These are phyloP conservation scores for Rhyacichthys aspro DNA, from an alignment of 2,797 vertebrate genomes.

Conservation along the genomic window DNA sequence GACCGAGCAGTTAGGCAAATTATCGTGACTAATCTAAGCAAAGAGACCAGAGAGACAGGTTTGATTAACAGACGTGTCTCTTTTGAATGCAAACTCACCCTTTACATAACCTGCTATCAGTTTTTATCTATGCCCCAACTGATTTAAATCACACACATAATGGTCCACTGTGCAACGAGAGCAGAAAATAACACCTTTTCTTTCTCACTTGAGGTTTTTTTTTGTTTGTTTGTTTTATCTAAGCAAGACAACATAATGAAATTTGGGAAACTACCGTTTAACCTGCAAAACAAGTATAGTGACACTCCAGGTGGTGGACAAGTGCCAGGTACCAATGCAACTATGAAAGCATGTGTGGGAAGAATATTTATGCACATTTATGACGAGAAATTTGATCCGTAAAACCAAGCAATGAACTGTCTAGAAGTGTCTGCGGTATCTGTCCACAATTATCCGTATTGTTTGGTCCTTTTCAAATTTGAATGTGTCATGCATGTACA, in stretches of 20 bases:
- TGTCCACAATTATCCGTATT: slow-evolving; percentile 44
- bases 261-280: slow-evolving; percentile 44
- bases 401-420: slow-evolving; percentile 15
- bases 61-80: slow-evolving; percentile 59
- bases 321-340: slow-evolving; percentile 13
- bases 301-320: neutral
- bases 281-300: slow-evolving; percentile 52
- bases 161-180: neutral
- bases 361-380: neutral
- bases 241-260: neutral
- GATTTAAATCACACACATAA: slow-evolving; percentile 28
- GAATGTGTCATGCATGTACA: slow-evolving; percentile 53
- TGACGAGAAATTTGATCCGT: slow-evolving; percentile 29
- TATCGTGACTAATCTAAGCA: slow-evolving; percentile 42
- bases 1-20: slow-evolving; percentile 75
- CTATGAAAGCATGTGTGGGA: slow-evolving; percentile 41
- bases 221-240: neutral
- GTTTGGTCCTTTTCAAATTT: slow-evolving; percentile 63
- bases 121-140: slow-evolving; percentile 1
- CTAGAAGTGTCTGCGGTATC: slow-evolving; percentile 1
- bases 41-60: slow-evolving; percentile 23
- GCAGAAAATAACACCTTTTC: neutral
- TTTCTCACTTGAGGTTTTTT: neutral
- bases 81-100: slow-evolving; percentile 39
- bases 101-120: slow-evolving; percentile 40